Evolutionary conservation across 2,888 invertebrate genomes (phyloP).

Genomic region (Diarsia brunnea): DNA sequence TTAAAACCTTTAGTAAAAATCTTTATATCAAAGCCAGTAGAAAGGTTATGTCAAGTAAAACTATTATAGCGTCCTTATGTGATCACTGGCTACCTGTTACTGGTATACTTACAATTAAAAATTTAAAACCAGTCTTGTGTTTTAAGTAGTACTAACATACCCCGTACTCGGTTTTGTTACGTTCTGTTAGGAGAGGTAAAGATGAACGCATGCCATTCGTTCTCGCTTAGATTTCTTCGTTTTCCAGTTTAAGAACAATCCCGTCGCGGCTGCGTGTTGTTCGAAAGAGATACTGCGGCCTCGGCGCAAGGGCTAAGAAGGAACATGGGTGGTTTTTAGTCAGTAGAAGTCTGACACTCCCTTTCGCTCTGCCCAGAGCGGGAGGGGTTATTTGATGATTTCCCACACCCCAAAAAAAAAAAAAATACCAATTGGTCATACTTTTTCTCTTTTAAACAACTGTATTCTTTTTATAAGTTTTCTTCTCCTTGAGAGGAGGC

Average conservation of each 20-base stretch:
- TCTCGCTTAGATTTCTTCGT: neutral
- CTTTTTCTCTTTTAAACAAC: neutral
- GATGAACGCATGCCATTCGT: neutral
- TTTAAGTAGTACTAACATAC: constrained; percentile 45
- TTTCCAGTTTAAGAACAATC: no score
- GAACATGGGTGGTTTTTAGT: no score
- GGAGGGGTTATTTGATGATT: no score
- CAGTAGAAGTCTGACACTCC: no score
- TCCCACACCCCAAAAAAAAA: no score
- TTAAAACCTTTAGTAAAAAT: constrained; percentile 12
- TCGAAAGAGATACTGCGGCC: no score
- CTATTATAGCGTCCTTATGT: constrained; percentile 38
- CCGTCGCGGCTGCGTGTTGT: no score
- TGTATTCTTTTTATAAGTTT: no score
- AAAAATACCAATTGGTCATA: neutral
- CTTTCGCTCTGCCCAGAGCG: no score
- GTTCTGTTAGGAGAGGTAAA: neutral
- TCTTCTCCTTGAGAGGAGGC: no score
- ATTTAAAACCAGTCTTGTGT: constrained; percentile 48
- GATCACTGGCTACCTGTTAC: constrained; percentile 56
- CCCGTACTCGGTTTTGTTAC: constrained; percentile 2
- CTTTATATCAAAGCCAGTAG: constrained; percentile 31
- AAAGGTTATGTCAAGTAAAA: constrained; percentile 42
- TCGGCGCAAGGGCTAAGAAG: no score
- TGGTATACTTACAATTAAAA: constrained; percentile 43